Conservation (phyloP, 2,113 vertebrate species). For the Paralichthys olivaceus region DNA sequence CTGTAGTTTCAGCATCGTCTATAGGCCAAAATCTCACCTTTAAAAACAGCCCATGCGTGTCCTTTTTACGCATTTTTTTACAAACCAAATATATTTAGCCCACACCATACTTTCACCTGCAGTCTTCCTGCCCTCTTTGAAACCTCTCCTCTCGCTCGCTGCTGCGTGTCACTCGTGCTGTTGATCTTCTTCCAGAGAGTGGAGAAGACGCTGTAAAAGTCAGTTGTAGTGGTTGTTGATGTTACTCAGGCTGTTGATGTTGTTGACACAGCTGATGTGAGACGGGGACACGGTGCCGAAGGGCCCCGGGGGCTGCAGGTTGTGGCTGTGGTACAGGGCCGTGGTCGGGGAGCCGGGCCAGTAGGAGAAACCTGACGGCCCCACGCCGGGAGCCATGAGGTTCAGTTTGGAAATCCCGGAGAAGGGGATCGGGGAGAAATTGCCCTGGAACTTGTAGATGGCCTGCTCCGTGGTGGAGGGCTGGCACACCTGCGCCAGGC, state of each 20-base stretch:
- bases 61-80: no score
- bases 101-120: not conserved
- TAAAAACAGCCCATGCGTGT: constrained; percentile 2
- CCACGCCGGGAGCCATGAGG: constrained; percentile 91
- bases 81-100: not conserved
- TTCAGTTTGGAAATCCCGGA: constrained; percentile 96
- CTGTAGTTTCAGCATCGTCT: no score
- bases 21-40: not conserved
- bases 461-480: constrained; percentile 91
- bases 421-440: constrained; percentile 93
- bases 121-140: not conserved
- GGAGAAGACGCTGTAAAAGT: constrained; percentile 41
- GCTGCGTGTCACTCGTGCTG: not conserved
- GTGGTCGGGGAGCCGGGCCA: constrained; percentile 91
- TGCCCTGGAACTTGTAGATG: constrained; percentile 95
- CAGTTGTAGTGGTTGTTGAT: constrained; percentile 93
- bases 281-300: constrained; percentile 91
- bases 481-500: constrained; percentile 96
- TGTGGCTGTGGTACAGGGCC: constrained; percentile 89
- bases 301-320: constrained; percentile 88
- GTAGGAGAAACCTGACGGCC: constrained; percentile 93
- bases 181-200: not conserved
- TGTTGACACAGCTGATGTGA: constrained; percentile 90
- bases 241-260: constrained; percentile 82
- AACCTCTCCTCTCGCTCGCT: not conserved